phyloP scores from a whole-genome alignment of 2,888 invertebrate species.

The Heliothis peltigera region DNA sequence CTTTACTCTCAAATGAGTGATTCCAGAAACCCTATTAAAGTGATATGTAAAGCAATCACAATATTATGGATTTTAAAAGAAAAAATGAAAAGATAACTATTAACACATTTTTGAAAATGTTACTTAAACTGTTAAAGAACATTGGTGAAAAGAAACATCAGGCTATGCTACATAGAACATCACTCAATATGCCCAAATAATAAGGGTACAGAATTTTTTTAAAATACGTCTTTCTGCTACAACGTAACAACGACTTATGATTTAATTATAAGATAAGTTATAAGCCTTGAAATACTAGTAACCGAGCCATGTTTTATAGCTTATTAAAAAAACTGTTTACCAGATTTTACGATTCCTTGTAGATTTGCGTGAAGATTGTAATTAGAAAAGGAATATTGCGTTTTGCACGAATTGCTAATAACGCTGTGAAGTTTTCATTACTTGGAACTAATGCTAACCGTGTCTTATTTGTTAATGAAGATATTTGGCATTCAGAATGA shows the following conservation, averaged over 20 bases:
- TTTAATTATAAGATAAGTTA: slow-evolving; percentile 6
- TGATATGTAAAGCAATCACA: too few relatives aligned
- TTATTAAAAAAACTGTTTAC: slow-evolving; percentile 11
- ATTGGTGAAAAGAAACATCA: too few relatives aligned
- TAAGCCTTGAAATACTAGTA: slow-evolving; percentile 9
- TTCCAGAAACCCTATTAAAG: too few relatives aligned
- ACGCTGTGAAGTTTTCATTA: background rate
- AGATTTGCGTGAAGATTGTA: background rate
- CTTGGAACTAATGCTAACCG: background rate
- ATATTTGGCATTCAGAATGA: background rate
- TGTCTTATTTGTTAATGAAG: background rate
- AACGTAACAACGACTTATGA: background rate
- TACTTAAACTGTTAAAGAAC: too few relatives aligned
- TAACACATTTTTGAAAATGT: too few relatives aligned
- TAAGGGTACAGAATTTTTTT: background rate
- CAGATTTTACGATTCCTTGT: background rate
- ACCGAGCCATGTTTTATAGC: background rate
- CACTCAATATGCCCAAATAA: too few relatives aligned
- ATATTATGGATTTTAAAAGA: too few relatives aligned
- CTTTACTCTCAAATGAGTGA: too few relatives aligned
- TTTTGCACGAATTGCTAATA: background rate
- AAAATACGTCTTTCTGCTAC: background rate
- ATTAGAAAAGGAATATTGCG: slow-evolving; percentile 5
- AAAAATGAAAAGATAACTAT: too few relatives aligned
- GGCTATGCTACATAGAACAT: too few relatives aligned